These are phyloP conservation scores for Garra rufa DNA, from an alignment of 2,113 vertebrate genomes.

Conservation along the genomic window DNA sequence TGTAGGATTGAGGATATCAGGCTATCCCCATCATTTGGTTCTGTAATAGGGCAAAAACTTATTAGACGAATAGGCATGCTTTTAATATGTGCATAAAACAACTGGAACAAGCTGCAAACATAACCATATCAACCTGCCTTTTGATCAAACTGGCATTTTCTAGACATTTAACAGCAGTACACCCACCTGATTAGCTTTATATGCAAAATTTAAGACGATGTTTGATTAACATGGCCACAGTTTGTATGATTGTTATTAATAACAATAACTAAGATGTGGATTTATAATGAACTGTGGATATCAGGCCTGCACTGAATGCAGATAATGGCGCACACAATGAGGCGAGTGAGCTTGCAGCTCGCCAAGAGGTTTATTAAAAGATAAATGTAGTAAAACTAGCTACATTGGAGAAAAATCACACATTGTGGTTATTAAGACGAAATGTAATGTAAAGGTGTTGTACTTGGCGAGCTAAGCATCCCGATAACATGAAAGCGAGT, in stretches of 20 bases:
- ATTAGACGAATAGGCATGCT: slow-evolving; percentile 36
- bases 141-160: not conserved
- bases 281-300: not conserved
- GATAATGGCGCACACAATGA: slow-evolving; percentile 39
- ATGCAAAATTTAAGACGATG: not conserved
- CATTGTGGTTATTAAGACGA: not conserved
- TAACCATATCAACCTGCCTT: not conserved
- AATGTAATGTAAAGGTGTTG: not conserved
- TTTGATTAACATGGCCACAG: not conserved
- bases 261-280: not conserved
- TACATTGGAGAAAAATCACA: not conserved
- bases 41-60: slow-evolving; percentile 45
- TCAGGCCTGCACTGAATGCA: not conserved
- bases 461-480: not conserved
- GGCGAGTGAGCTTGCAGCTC: not conserved
- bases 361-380: not conserved
- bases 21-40: slow-evolving; percentile 49
- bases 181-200: not conserved
- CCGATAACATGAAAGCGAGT: no score
- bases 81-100: not conserved
- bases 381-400: not conserved
- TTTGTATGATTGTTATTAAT: not conserved
- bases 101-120: not conserved
- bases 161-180: not conserved
- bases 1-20: slow-evolving; percentile 49